phyloP scores from a whole-genome alignment of 2,888 invertebrate species.

The Eumerus sabulonum region DNA sequence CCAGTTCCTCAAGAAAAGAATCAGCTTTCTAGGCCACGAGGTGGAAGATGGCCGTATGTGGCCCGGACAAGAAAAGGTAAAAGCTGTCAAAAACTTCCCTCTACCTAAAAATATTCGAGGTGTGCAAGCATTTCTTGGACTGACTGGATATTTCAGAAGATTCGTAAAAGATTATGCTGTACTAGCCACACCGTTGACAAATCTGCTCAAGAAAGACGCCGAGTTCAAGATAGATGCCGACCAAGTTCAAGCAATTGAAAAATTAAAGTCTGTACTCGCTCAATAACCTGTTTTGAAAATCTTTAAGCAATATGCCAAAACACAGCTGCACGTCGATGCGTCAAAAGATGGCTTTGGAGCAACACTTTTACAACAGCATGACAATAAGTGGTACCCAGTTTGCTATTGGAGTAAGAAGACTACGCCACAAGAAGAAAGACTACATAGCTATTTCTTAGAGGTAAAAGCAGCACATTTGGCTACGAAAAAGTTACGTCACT shows the following conservation, averaged over 20 bases:
- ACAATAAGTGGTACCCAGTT: slow-evolving; percentile 20
- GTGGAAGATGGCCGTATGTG: slow-evolving; percentile 47
- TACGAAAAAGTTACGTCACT: slow-evolving; percentile 70
- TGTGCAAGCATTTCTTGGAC: background rate
- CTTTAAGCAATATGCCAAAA: slow-evolving; percentile 41
- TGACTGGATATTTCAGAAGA: no score
- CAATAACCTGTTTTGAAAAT: slow-evolving; percentile 36
- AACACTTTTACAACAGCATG: slow-evolving; percentile 45
- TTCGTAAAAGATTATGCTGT: no score
- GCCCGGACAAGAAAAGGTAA: slow-evolving; percentile 39
- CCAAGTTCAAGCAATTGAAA: background rate
- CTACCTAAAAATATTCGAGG: slow-evolving; percentile 23
- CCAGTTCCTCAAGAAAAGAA: slow-evolving; percentile 51
- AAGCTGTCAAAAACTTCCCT: slow-evolving; percentile 46
- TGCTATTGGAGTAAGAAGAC: slow-evolving; percentile 16
- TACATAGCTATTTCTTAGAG: slow-evolving; percentile 69
- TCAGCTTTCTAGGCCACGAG: slow-evolving; percentile 52
- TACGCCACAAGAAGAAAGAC: slow-evolving; percentile 17
- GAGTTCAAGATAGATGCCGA: background rate
- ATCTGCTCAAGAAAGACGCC: no score
- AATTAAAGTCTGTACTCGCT: slow-evolving; percentile 17
- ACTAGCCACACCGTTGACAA: no score
- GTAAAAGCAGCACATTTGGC: slow-evolving; percentile 67
- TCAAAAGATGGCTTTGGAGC: slow-evolving; percentile 59
- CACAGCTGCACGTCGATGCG: slow-evolving; percentile 65